Conservation (phyloP, 2,888 invertebrate species). For the Laothoe populi region DNA sequence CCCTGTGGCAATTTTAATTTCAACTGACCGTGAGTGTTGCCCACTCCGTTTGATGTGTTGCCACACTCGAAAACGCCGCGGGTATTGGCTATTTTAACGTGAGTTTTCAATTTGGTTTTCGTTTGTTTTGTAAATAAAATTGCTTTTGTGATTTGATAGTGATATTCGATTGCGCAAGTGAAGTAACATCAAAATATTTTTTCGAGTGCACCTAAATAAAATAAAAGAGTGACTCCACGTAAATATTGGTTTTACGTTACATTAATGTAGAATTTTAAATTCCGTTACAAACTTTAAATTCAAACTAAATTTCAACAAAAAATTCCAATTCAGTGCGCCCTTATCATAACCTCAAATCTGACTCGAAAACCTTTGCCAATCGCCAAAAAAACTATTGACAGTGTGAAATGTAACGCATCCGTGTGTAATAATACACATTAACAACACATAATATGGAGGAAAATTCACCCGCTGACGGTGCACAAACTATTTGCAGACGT, state of each 20-base stretch:
- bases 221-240: background rate
- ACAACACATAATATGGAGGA: conserved; percentile 32
- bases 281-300: background rate
- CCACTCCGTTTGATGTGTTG: conserved; percentile 74
- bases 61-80: conserved; percentile 54
- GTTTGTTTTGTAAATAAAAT: conserved; percentile 21
- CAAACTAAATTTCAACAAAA: no score
- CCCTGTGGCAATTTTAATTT: conserved; percentile 80
- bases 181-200: background rate
- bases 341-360: background rate
- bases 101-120: conserved; percentile 17
- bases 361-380: background rate
- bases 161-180: background rate
- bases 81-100: conserved; percentile 34
- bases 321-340: no score
- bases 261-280: no score
- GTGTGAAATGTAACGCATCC: conserved; percentile 16
- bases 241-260: no score
- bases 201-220: background rate
- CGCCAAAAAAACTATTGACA: background rate
- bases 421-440: conserved; percentile 46
- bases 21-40: conserved; percentile 70
- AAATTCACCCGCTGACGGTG: conserved; percentile 47
- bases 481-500: conserved; percentile 83
- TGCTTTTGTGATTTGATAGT: conserved; percentile 12